phyloP scores from a whole-genome alignment of 2,888 invertebrate genomes.

The Adela reaumurella region DNA sequence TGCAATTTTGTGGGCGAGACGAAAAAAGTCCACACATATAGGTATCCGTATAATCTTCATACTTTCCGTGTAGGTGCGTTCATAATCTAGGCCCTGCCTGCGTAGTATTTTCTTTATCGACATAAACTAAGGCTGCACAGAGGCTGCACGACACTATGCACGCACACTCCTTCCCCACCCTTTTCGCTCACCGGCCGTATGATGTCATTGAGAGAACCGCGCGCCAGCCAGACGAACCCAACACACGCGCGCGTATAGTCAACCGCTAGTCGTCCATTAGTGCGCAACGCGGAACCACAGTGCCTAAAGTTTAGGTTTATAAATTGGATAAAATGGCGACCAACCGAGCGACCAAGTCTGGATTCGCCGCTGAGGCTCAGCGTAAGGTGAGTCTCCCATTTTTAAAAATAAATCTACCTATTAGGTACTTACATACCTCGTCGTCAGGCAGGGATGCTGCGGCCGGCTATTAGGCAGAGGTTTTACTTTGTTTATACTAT shows the following conservation, averaged over 20 bases:
- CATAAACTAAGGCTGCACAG: no score
- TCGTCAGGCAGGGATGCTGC: slow-evolving; percentile 1
- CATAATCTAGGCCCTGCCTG: no score
- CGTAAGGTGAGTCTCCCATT: slow-evolving; percentile 70
- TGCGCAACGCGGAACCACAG: not conserved
- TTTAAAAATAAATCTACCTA: no score
- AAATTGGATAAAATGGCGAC: slow-evolving; percentile 60
- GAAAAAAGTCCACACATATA: no score
- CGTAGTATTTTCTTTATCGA: no score
- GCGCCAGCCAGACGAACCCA: not conserved
- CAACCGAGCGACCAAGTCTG: slow-evolving; percentile 84
- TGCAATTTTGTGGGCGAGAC: no score
- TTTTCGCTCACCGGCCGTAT: not conserved
- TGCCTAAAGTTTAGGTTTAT: not conserved
- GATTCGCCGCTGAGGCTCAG: slow-evolving; percentile 95
- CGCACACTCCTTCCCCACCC: not conserved
- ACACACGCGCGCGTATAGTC: not conserved
- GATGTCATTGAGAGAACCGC: not conserved
- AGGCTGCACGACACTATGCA: no score
- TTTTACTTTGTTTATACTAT: not conserved
- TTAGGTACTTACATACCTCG: not conserved
- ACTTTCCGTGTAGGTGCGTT: no score
- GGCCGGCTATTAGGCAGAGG: not conserved
- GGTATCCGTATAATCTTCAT: no score
- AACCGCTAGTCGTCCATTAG: not conserved